phyloP scores from a whole-genome alignment of 2,113 vertebrate species.

The Chaetura pelagica region DNA sequence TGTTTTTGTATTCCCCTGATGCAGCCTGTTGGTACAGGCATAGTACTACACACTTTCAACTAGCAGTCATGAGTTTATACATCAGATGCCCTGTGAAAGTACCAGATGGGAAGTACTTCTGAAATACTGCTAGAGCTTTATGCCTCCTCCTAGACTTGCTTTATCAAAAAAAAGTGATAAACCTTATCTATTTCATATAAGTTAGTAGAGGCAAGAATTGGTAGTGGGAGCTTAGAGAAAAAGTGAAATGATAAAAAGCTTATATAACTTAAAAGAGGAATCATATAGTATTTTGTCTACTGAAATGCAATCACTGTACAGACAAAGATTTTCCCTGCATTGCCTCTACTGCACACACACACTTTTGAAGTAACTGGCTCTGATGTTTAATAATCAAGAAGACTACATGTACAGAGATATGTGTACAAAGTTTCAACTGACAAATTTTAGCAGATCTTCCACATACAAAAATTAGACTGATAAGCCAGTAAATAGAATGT shows the following conservation, averaged over 20 bases:
- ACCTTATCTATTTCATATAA: neutral
- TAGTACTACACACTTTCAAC: neutral
- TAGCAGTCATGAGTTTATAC: neutral
- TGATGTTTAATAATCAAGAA: neutral
- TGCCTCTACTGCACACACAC: neutral
- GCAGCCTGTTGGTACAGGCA: neutral
- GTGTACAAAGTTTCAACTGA: neutral
- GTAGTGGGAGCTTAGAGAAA: neutral
- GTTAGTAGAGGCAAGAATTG: neutral
- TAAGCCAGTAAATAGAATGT: neutral
- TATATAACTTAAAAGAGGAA: neutral
- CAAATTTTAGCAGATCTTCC: neutral
- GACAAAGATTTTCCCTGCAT: neutral
- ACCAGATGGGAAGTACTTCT: neutral
- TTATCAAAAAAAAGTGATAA: neutral
- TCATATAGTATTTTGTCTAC: neutral
- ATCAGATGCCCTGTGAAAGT: neutral
- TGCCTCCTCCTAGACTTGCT: neutral
- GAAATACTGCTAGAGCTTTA: neutral
- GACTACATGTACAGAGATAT: neutral
- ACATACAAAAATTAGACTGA: neutral
- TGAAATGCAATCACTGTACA: neutral
- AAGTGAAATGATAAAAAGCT: neutral
- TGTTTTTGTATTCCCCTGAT: neutral
- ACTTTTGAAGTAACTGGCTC: neutral